Evolutionary conservation across 1,140 invertebrate genomes (phyloP).

Genomic region (Anagrus nilaparvatae): DNA sequence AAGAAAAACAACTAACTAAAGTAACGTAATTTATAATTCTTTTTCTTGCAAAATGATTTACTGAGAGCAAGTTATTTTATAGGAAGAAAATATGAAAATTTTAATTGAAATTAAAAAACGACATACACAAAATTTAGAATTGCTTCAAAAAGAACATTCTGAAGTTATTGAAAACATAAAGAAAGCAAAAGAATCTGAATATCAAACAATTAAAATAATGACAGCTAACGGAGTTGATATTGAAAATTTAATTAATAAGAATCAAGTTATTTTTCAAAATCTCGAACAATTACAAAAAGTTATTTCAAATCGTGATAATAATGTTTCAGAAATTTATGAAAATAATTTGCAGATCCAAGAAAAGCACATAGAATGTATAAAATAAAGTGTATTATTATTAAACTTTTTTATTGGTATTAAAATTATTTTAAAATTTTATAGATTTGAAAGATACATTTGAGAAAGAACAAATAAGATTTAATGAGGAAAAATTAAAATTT

Average conservation of each 20-base stretch:
- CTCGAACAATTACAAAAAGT: slow-evolving; percentile 25
- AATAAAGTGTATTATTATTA: neutral
- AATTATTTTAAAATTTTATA: slow-evolving; percentile 17
- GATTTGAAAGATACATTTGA: slow-evolving; percentile 27
- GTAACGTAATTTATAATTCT: slow-evolving; percentile 14
- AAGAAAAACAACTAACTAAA: slow-evolving; percentile 31
- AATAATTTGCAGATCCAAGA: slow-evolving; percentile 27
- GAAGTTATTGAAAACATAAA: slow-evolving; percentile 33
- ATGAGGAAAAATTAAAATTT: slow-evolving; percentile 27
- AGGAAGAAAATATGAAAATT: slow-evolving; percentile 25
- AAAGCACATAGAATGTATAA: slow-evolving; percentile 28
- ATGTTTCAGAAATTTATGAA: slow-evolving; percentile 21
- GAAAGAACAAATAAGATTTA: slow-evolving; percentile 23
- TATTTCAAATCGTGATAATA: slow-evolving; percentile 23
- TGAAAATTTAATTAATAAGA: slow-evolving; percentile 28
- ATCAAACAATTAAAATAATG: slow-evolving; percentile 27
- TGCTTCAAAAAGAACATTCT: slow-evolving; percentile 30
- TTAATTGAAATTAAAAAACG: slow-evolving; percentile 29
- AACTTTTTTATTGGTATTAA: neutral
- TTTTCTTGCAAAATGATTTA: neutral
- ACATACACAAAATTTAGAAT: slow-evolving; percentile 27
- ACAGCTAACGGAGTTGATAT: slow-evolving; percentile 26
- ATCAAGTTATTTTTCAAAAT: slow-evolving; percentile 22
- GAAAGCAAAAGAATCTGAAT: slow-evolving; percentile 31
- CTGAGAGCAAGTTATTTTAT: slow-evolving; percentile 4